phyloP scores from a whole-genome alignment of 2,797 vertebrate genomes.

The Lagocephalus sceleratus region DNA sequence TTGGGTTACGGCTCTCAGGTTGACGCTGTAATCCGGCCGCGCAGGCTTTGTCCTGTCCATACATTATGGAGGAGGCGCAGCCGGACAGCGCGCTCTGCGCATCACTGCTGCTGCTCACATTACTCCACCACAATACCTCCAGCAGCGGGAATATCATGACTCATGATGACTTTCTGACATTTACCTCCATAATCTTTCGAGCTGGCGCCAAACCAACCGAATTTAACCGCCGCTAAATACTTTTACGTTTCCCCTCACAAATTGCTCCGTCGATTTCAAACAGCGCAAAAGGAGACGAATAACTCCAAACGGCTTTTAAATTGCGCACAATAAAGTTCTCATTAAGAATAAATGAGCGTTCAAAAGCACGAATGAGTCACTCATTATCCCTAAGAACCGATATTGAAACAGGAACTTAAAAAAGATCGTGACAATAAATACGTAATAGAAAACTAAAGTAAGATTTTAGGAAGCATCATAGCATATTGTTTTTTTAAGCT shows the following conservation, averaged over 20 bases:
- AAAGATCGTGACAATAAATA: conserved; percentile 49
- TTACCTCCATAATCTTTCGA: too few relatives aligned
- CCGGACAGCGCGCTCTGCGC: conserved; percentile 52
- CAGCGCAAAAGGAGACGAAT: too few relatives aligned
- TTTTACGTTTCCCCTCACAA: not conserved
- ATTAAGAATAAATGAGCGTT: not conserved
- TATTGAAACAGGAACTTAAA: conserved; percentile 51
- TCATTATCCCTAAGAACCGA: conserved; percentile 17
- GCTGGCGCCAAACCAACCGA: too few relatives aligned
- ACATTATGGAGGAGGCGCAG: conserved; percentile 76
- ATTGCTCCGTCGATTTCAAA: not conserved
- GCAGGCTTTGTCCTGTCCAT: conserved; percentile 68
- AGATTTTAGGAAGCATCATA: conserved; percentile 8
- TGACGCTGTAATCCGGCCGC: conserved; percentile 70
- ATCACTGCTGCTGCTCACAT: conserved; percentile 25
- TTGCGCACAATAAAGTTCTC: too few relatives aligned
- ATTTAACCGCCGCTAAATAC: too few relatives aligned
- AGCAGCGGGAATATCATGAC: not conserved
- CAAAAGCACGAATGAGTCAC: conserved; percentile 4
- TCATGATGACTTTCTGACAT: too few relatives aligned
- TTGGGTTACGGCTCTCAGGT: conserved; percentile 72
- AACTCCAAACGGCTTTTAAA: too few relatives aligned
- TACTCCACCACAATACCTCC: conserved; percentile 33
- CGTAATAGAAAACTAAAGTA: conserved; percentile 55
- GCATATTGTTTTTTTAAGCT: too few relatives aligned